These are phyloP conservation scores for Lanistes nyassanus DNA, from an alignment of 1,140 invertebrate species.

Conservation along the genomic window DNA sequence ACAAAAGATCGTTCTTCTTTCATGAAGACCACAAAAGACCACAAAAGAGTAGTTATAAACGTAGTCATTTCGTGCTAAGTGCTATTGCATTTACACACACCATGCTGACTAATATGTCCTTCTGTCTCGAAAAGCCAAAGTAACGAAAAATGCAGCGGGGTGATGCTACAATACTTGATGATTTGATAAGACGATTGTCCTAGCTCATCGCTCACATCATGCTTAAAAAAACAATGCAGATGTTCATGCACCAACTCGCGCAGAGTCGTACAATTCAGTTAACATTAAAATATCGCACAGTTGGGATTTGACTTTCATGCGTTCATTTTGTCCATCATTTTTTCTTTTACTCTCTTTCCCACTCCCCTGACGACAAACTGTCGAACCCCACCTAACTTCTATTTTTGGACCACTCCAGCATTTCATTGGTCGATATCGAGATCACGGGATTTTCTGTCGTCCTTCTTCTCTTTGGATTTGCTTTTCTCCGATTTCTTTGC, in stretches of 20 bases:
- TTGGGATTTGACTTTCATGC: not conserved
- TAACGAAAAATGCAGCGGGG: too few relatives aligned
- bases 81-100: too few relatives aligned
- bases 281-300: not conserved
- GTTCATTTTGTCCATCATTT: not conserved
- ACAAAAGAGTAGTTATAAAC: too few relatives aligned
- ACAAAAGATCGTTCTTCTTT: too few relatives aligned
- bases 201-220: not conserved
- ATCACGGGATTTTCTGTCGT: not conserved
- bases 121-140: too few relatives aligned
- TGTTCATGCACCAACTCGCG: not conserved
- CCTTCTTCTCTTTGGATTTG: slow-evolving; percentile 7
- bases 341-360: not conserved
- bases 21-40: too few relatives aligned
- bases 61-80: too few relatives aligned
- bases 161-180: too few relatives aligned
- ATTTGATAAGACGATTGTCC: too few relatives aligned
- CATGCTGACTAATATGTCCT: too few relatives aligned
- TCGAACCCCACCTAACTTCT: not conserved
- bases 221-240: not conserved
- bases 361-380: too few relatives aligned
- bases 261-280: not conserved
- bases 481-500: not conserved
- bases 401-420: not conserved
- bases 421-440: slow-evolving; percentile 1